Conservation (phyloP, 2,113 vertebrate genomes). For the Muntiacus reevesi region DNA sequence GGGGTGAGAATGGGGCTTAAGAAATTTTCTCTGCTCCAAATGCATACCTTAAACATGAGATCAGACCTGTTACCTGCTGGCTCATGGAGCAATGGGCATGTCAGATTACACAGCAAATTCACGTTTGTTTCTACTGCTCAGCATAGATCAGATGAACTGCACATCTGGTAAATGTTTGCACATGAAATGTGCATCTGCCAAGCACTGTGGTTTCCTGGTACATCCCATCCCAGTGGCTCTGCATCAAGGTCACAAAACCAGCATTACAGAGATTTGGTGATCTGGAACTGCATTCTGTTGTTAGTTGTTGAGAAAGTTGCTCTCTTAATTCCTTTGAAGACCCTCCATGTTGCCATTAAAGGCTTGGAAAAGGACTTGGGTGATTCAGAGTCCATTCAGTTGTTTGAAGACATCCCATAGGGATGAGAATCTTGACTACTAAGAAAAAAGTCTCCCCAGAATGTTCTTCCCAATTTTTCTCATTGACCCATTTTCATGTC, state of each 20-base stretch:
- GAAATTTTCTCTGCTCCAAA: not conserved
- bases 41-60: not conserved
- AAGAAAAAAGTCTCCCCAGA: not conserved
- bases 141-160: not conserved
- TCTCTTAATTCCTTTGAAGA: not conserved
- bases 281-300: not conserved
- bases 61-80: not conserved
- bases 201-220: slow-evolving; percentile 49
- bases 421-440: not conserved
- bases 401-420: not conserved
- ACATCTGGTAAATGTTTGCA: slow-evolving; percentile 61
- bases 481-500: not conserved
- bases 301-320: not conserved
- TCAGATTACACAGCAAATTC: slow-evolving; percentile 15
- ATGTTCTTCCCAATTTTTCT: not conserved
- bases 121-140: slow-evolving; percentile 20
- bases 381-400: not conserved
- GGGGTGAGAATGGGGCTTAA: not conserved
- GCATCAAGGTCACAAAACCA: slow-evolving; percentile 32
- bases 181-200: slow-evolving; percentile 21
- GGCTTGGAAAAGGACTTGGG: not conserved
- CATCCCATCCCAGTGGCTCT: slow-evolving; percentile 18
- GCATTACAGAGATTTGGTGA: not conserved
- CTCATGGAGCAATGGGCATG: not conserved
- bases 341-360: not conserved